A percentile compares a stretch with the other conserved stretches of the same genome.
These are phyloP conservation scores for Glyphotaelius pellucidus DNA, from an alignment of 2,888 invertebrate species.

Conservation along the genomic window DNA sequence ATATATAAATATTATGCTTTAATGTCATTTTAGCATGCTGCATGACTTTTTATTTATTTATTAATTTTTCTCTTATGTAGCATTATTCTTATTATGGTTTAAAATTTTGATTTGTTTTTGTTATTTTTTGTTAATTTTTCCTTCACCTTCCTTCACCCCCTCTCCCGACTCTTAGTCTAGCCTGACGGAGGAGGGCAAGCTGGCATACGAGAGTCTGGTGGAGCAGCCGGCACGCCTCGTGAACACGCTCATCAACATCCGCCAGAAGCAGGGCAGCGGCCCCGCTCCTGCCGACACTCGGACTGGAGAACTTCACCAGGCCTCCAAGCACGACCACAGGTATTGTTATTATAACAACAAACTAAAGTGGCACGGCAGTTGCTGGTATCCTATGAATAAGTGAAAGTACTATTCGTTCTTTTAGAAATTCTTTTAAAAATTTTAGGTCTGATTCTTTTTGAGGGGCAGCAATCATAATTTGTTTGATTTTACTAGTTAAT, in stretches of 20 bases:
- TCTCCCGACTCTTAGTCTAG: conserved; percentile 80
- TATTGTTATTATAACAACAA: neutral
- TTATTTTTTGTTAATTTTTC: conserved; percentile 68
- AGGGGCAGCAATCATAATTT: no score
- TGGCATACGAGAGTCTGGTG: conserved; percentile 95
- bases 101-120: conserved; percentile 66
- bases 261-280: conserved; percentile 67
- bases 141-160: conserved; percentile 66
- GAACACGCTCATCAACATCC: conserved; percentile 68
- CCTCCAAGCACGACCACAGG: neutral
- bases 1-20: neutral
- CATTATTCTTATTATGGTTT: neutral
- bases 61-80: neutral
- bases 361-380: no score
- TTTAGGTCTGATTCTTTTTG: no score
- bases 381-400: no score
- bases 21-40: neutral
- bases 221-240: conserved; percentile 80
- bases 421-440: no score
- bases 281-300: neutral
- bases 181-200: conserved; percentile 92
- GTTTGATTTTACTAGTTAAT: no score
- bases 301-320: neutral
- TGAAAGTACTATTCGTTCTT: no score
- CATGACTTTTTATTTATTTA: neutral